Percentiles rank a stretch among this genome's conserved stretches.
phyloP scores from a whole-genome alignment of 64 coral and sea anemone species.

The Anthopleura sola region DNA sequence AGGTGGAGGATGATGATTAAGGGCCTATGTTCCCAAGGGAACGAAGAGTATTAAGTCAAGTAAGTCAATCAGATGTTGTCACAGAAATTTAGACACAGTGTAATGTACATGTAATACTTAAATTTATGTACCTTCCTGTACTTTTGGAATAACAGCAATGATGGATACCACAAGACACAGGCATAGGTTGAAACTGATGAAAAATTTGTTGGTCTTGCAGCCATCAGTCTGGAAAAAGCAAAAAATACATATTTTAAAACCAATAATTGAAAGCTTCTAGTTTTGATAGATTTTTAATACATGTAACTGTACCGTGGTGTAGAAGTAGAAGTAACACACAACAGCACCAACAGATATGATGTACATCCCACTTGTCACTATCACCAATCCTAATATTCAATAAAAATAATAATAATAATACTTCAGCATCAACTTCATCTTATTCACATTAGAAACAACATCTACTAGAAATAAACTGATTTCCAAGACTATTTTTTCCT shows the following conservation, averaged over 20 bases:
- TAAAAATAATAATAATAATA: neutral
- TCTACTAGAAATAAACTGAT: too few species aligned
- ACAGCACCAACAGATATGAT: constrained; percentile 69
- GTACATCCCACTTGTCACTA: constrained; percentile 96
- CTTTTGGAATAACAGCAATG: constrained; percentile 82
- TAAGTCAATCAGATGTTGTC: too few species aligned
- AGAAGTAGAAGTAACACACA: constrained; percentile 91
- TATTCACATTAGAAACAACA: too few species aligned
- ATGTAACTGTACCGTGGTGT: constrained; percentile 81
- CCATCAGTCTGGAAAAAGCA: constrained; percentile 54
- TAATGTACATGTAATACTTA: too few species aligned
- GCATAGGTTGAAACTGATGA: constrained; percentile 92
- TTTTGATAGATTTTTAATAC: too few species aligned
- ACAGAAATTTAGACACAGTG: too few species aligned
- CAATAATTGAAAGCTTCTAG: neutral
- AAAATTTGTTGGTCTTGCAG: constrained; percentile 91
- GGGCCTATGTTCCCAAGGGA: too few species aligned
- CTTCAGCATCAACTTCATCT: too few species aligned
- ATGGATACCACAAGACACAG: constrained; percentile 65
- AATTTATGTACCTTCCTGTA: constrained; percentile 85
- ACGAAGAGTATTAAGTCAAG: too few species aligned
- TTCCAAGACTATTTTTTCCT: too few species aligned
- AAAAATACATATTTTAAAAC: neutral
- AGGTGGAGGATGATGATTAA: too few species aligned
- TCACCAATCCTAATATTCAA: constrained; percentile 63